Evolutionary conservation across 2,888 invertebrate genomes (phyloP).

Genomic region (Caenorhabditis imperialis): DNA sequence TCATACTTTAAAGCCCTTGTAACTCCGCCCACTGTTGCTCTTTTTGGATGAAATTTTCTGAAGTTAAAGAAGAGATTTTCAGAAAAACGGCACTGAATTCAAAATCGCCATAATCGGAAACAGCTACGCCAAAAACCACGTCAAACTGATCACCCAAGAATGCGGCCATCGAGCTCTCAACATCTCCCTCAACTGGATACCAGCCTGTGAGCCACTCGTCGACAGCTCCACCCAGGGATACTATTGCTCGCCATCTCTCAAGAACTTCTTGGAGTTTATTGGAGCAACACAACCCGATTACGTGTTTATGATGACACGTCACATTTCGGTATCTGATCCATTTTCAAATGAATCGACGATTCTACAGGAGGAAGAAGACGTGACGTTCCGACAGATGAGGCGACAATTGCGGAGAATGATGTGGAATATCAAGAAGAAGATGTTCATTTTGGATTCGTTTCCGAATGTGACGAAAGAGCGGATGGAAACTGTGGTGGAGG

Average conservation of each 20-base stretch:
- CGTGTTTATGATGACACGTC: slow-evolving; percentile 12
- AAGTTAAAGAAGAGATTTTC: too few relatives aligned
- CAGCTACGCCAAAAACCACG: slow-evolving; percentile 10
- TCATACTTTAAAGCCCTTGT: too few relatives aligned
- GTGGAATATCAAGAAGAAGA: slow-evolving; percentile 9
- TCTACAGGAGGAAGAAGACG: not conserved
- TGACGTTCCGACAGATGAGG: slow-evolving; percentile 13
- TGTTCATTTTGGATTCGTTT: slow-evolving; percentile 24
- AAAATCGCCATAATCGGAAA: slow-evolving; percentile 3
- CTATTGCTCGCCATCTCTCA: not conserved
- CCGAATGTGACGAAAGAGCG: not conserved
- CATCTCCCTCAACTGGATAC: not conserved
- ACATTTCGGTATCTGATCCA: slow-evolving; percentile 1
- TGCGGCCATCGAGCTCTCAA: not conserved
- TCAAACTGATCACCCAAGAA: slow-evolving; percentile 5
- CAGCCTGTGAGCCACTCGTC: not conserved
- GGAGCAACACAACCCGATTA: slow-evolving; percentile 13
- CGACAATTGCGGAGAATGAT: slow-evolving; percentile 16
- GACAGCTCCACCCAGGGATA: not conserved
- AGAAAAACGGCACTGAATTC: too few relatives aligned
- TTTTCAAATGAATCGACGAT: slow-evolving; percentile 3
- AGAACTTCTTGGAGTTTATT: slow-evolving; percentile 3
- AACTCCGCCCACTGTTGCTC: too few relatives aligned
- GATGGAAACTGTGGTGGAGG: not conserved
- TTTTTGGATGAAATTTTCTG: too few relatives aligned